phyloP scores from a whole-genome alignment of 2,113 vertebrate species.

The Hiodon alosoides region DNA sequence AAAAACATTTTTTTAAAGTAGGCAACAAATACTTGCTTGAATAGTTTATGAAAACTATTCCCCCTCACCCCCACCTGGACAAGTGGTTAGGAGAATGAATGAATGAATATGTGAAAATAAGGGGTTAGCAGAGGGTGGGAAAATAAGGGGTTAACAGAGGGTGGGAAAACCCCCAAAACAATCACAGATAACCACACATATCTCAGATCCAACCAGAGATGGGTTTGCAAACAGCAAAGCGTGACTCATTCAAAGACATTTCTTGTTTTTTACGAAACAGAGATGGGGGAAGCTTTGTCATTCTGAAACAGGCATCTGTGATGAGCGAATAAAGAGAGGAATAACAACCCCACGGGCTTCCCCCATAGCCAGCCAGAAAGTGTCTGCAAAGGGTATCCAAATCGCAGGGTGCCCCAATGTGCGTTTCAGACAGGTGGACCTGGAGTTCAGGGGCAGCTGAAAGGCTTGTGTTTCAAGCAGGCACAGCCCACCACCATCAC shows the following conservation, averaged over 20 bases:
- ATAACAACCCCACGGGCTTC: conserved; percentile 43
- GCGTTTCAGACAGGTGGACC: not conserved
- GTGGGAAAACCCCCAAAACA: not conserved
- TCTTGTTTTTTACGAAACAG: conserved; percentile 44
- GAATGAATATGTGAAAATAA: not conserved
- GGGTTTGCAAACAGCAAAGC: not conserved
- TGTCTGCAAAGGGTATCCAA: not conserved
- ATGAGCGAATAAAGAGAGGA: conserved; percentile 39
- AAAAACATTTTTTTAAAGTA: conserved; percentile 5
- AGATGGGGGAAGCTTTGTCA: conserved; percentile 45
- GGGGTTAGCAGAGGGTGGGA: not conserved
- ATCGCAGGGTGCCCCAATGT: not conserved
- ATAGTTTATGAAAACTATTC: not conserved
- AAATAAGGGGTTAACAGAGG: not conserved
- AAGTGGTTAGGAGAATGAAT: not conserved
- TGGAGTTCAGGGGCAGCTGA: no score
- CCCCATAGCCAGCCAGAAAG: not conserved
- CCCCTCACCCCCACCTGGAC: no score
- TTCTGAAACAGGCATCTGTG: conserved; percentile 48
- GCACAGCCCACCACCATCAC: no score
- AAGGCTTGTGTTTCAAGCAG: no score
- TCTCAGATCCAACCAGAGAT: not conserved
- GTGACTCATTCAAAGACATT: conserved; percentile 14
- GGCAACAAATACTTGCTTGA: not conserved
- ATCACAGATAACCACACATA: not conserved